Evolutionary conservation across 2,888 invertebrate genomes (phyloP).

Genomic region (Acutogordius australiensis): DNA sequence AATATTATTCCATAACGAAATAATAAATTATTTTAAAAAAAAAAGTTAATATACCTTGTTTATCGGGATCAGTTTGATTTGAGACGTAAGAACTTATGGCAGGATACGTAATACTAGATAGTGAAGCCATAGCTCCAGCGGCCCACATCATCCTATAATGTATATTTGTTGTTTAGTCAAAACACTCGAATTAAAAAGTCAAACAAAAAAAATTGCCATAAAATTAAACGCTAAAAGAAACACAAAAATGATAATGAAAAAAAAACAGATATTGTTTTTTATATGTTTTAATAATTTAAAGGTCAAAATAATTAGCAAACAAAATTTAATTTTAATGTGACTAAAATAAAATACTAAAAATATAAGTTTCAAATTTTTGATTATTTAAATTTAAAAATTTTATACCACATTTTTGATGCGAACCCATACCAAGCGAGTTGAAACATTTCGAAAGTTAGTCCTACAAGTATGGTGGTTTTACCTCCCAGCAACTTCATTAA

Average conservation of each 20-base stretch:
- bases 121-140: constrained; percentile 71
- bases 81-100: constrained; percentile 94
- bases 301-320: too few relatives aligned
- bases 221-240: too few relatives aligned
- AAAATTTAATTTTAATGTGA: too few relatives aligned
- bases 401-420: constrained; percentile 28
- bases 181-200: too few relatives aligned
- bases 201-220: too few relatives aligned
- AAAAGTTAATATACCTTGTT: constrained; percentile 39
- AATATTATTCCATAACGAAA: too few relatives aligned
- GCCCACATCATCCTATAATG: constrained; percentile 79
- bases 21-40: neutral
- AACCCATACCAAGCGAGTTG: constrained; percentile 92
- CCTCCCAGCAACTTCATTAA: constrained; percentile 59
- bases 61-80: constrained; percentile 79
- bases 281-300: too few relatives aligned
- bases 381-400: neutral
- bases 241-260: too few relatives aligned
- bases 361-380: too few relatives aligned
- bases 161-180: too few relatives aligned
- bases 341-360: too few relatives aligned
- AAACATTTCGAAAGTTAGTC: constrained; percentile 72
- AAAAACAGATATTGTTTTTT: too few relatives aligned
- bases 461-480: constrained; percentile 86
- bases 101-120: constrained; percentile 86